phyloP scores from a whole-genome alignment of 2,888 invertebrate species.

The Linyphia triangularis region DNA sequence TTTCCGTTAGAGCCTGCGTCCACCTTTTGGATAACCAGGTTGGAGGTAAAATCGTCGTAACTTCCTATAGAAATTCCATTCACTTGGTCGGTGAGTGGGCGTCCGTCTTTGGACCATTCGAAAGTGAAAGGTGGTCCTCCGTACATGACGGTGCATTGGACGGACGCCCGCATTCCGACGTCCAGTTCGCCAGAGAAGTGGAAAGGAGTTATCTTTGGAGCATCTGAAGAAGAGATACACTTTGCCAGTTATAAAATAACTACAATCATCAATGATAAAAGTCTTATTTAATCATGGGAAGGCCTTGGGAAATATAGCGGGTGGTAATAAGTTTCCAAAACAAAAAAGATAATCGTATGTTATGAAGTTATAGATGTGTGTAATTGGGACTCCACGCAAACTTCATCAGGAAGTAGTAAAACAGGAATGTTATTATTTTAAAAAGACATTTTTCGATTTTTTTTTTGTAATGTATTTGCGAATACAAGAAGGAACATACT shows the following conservation, averaged over 20 bases:
- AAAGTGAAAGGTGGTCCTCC: constrained; percentile 45
- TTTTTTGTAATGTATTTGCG: too few species aligned
- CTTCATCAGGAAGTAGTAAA: too few species aligned
- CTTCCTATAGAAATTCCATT: not conserved
- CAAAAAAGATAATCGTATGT: too few species aligned
- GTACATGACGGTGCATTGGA: constrained; percentile 29
- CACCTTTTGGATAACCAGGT: constrained; percentile 17
- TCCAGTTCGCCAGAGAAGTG: constrained; percentile 48
- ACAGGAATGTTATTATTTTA: too few species aligned
- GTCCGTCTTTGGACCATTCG: constrained; percentile 48
- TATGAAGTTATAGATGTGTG: too few species aligned
- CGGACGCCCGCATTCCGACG: constrained; percentile 18
- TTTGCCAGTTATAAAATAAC: not conserved
- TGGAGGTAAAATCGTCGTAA: constrained; percentile 24
- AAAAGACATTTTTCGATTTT: too few species aligned
- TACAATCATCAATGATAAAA: not conserved
- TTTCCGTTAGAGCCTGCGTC: constrained; percentile 46
- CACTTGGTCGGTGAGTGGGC: not conserved
- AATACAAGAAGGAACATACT: too few species aligned
- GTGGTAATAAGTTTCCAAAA: too few species aligned
- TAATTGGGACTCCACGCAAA: too few species aligned
- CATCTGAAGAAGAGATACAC: not conserved
- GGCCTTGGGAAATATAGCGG: too few species aligned
- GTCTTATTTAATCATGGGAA: too few species aligned
- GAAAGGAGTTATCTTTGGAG: constrained; percentile 46